A percentile compares a stretch with the other conserved stretches of the same genome.
Evolutionary conservation across 2,888 invertebrate species (phyloP).

Genomic region (Standfussiana lucernea): DNA sequence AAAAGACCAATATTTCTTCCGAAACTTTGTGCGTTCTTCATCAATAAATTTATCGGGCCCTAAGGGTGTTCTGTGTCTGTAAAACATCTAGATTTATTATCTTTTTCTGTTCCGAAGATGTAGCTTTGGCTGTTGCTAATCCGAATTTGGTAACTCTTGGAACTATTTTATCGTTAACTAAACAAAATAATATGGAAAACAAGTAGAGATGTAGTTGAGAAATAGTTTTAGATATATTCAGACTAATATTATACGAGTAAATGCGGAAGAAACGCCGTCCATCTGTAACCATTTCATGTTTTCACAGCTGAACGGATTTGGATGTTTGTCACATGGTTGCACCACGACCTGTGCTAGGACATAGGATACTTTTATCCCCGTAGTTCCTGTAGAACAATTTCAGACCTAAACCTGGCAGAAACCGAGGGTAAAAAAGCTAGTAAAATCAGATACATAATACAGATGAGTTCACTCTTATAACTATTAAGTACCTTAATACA

Average conservation of each 20-base stretch:
- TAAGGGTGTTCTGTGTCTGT: slow-evolving; percentile 36
- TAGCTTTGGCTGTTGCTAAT: slow-evolving; percentile 1
- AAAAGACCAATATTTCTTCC: slow-evolving; percentile 44
- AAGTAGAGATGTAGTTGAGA: neutral
- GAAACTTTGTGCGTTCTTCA: slow-evolving; percentile 36
- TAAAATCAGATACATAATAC: too few relatives aligned
- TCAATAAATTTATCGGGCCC: slow-evolving; percentile 52
- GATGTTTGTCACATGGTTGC: neutral
- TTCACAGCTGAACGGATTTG: neutral
- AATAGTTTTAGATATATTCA: neutral
- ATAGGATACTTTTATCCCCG: neutral
- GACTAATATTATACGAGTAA: neutral
- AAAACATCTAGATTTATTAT: slow-evolving; percentile 49
- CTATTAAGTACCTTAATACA: neutral
- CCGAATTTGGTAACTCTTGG: neutral
- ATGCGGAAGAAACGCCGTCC: neutral
- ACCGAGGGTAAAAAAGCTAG: neutral
- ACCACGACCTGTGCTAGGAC: neutral
- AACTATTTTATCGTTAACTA: neutral
- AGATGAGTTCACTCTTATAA: neutral
- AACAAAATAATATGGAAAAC: neutral
- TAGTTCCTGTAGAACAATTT: neutral
- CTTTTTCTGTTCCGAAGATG: slow-evolving; percentile 20
- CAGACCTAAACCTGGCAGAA: neutral
- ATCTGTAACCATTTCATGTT: neutral